Percentiles rank a stretch among this genome's conserved stretches.
phyloP scores from a whole-genome alignment of 2,113 vertebrate genomes.

The Megaptera novaeangliae region DNA sequence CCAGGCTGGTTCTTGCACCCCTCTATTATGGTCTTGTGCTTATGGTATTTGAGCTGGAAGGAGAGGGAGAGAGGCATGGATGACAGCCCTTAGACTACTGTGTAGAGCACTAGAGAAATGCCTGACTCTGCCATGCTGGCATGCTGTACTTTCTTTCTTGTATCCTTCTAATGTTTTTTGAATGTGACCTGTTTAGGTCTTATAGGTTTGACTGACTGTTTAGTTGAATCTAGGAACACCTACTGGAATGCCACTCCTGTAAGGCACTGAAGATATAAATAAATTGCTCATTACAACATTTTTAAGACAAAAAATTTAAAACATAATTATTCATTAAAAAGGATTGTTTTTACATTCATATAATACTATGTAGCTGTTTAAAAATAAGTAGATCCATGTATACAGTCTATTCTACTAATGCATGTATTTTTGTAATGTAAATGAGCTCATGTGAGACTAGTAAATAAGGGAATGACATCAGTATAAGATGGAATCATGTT shows the following conservation, averaged over 20 bases:
- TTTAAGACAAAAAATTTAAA: conserved; percentile 16
- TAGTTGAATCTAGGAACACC: not conserved
- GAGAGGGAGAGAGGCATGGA: not conserved
- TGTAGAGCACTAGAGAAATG: not conserved
- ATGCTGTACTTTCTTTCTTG: not conserved
- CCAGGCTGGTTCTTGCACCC: not conserved
- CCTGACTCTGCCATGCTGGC: not conserved
- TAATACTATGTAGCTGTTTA: not conserved
- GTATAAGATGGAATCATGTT: not conserved
- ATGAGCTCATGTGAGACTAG: not conserved
- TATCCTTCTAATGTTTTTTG: not conserved
- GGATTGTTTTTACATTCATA: not conserved
- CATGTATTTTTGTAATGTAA: not conserved
- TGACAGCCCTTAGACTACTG: not conserved
- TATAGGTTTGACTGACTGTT: not conserved
- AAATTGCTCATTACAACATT: not conserved
- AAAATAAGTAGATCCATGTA: not conserved
- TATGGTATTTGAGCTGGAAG: not conserved
- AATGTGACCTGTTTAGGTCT: not conserved
- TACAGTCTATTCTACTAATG: not conserved
- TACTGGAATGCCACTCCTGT: not conserved
- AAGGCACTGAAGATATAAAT: not conserved
- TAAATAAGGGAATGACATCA: not conserved
- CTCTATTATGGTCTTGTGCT: not conserved
- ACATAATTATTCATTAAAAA: not conserved